Base-by-base conservation (phyloP, 2,888 invertebrate species). In the Volucella bombylans region DNA sequence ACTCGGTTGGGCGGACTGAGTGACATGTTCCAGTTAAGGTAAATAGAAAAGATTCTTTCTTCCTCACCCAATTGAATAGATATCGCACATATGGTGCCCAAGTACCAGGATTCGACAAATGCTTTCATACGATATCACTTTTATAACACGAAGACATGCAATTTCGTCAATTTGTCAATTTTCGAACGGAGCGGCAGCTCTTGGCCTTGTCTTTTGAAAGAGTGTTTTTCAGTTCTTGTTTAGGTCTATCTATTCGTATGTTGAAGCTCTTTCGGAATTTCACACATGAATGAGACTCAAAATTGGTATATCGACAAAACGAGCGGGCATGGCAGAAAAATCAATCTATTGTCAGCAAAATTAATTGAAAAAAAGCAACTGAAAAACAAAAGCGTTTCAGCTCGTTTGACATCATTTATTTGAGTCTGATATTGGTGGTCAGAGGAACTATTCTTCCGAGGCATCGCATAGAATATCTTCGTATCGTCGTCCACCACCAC, bases 141-240 rank as follows among this genome's bases (percentile, higher is more conserved):
- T 81, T 72, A 77, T 72, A 69, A 57, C 72, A 57, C 71, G 57
- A 64, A 81, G 72, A 81, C 81, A 85, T 85, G 85, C 85, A 85
- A 85, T 85, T 85, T 81, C 64, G 71, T 81, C 67, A 85, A 85
- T 77, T 85, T 85, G 85, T 85, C 85, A 85, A 81, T 85, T 83
- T 72, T 72, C 76, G 47, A 12, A 39, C 81, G 50, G 47, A 64
- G 67, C 39, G 41, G 52, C 15, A 62, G 55, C 65, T 55, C 49
- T 38, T 54, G 15, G 39, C 54, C 18, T 67, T 67, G 39, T 62
- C 43, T 55, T 73, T 54, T 69, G 15, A 64, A 14, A 52, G 6
- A 43, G 57, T 80, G 15, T 57, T 57, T 71, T 49, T 4, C 31
- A 6, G 31, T 31, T 31, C 31, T 31, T 31, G 31, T 31, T 6